Evolutionary conservation across 2,797 vertebrate species (phyloP).

Genomic region (Picus viridis): DNA sequence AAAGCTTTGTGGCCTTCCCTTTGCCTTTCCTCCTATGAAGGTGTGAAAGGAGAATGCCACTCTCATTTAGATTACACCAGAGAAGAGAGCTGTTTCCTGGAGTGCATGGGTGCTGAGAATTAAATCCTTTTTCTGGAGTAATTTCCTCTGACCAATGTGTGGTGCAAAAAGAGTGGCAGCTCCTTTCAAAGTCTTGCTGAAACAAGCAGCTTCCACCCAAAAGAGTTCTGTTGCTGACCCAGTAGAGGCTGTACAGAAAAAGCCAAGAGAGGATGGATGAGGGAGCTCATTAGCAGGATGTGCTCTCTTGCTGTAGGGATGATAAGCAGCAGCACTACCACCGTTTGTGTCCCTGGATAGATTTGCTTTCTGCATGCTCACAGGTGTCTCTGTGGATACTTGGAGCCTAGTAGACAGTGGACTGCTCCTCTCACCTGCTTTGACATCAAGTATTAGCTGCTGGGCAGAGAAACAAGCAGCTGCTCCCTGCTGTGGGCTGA

Average conservation of each 20-base stretch:
- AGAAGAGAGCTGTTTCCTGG: neutral
- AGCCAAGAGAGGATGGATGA: neutral
- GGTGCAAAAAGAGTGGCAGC: neutral
- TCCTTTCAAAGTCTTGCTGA: neutral
- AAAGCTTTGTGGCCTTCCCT: neutral
- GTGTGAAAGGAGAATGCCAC: neutral
- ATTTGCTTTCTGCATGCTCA: accelerated
- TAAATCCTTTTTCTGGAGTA: neutral
- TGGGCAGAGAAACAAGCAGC: neutral
- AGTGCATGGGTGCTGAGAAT: neutral
- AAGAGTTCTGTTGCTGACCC: neutral
- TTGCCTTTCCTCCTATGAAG: neutral
- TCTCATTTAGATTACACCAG: neutral
- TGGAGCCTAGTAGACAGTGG: neutral
- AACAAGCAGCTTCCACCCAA: neutral
- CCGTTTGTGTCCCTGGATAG: accelerated
- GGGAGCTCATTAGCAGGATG: neutral
- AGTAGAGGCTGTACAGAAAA: neutral
- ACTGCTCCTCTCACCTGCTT: neutral
- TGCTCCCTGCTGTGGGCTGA: neutral
- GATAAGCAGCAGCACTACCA: neutral
- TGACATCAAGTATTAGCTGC: neutral
- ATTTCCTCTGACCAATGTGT: neutral
- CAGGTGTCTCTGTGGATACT: neutral
- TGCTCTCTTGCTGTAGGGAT: neutral